Percentiles rank a stretch among this genome's conserved stretches.
Evolutionary conservation across 2,888 invertebrate genomes (phyloP).

Genomic region (Zonitis immaculata): DNA sequence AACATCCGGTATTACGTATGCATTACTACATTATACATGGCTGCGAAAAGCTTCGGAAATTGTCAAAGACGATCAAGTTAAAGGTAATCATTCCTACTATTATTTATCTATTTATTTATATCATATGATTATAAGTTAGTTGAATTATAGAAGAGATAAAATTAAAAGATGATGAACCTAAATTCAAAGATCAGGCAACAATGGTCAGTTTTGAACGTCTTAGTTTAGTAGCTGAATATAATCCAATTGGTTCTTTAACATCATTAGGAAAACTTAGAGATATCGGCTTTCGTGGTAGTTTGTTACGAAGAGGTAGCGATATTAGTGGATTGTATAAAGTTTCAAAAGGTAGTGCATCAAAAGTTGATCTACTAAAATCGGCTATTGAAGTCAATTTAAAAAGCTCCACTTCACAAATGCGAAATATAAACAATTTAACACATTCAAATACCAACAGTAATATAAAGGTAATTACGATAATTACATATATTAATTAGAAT

Average conservation of each 20-base stretch:
- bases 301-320: slow-evolving; percentile 53
- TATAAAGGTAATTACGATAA: slow-evolving; percentile 28
- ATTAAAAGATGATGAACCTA: slow-evolving; percentile 55
- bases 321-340: slow-evolving; percentile 52
- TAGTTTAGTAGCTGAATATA: slow-evolving; percentile 70
- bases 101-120: no score
- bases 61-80: slow-evolving; percentile 21
- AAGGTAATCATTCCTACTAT: no score
- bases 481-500: not conserved
- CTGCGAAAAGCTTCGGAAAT: slow-evolving; percentile 54
- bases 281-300: slow-evolving; percentile 43
- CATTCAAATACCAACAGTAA: slow-evolving; percentile 21
- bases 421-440: slow-evolving; percentile 26
- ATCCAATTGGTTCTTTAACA: slow-evolving; percentile 69
- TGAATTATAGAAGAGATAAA: slow-evolving; percentile 52
- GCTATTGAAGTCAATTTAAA: slow-evolving; percentile 60
- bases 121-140: no score
- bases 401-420: slow-evolving; percentile 31
- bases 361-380: slow-evolving; percentile 65
- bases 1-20: slow-evolving; percentile 66
- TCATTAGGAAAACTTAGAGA: slow-evolving; percentile 59
- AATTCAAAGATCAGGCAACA: slow-evolving; percentile 64
- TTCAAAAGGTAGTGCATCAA: slow-evolving; percentile 53
- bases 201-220: slow-evolving; percentile 68
- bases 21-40: slow-evolving; percentile 68